A percentile compares a stretch with the other conserved stretches of the same genome.
Conservation (phyloP, 2,888 invertebrate species). For the Drosophila putrida region DNA sequence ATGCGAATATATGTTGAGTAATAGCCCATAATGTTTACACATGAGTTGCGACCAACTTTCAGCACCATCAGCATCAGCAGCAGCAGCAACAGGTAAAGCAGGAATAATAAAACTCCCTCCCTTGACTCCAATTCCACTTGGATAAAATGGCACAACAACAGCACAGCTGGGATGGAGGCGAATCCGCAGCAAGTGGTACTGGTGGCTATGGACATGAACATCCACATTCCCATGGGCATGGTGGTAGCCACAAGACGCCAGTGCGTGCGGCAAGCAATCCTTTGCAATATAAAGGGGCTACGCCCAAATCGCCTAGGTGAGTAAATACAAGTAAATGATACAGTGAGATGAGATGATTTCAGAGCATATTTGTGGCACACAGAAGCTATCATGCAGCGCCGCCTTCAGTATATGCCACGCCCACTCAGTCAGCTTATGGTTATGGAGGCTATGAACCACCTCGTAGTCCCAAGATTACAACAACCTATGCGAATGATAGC, state of each 20-base stretch:
- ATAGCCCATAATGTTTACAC: slow-evolving; percentile 77
- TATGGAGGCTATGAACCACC: slow-evolving; percentile 80
- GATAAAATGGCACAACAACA: slow-evolving; percentile 73
- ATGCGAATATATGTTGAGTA: slow-evolving; percentile 53
- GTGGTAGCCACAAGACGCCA: slow-evolving; percentile 63
- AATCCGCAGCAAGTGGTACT: slow-evolving; percentile 30
- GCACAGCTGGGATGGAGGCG: slow-evolving; percentile 78
- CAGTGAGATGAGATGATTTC: not conserved
- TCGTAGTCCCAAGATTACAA: slow-evolving; percentile 85
- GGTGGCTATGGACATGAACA: slow-evolving; percentile 42
- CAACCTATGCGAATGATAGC: slow-evolving; percentile 84
- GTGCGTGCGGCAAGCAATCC: slow-evolving; percentile 78
- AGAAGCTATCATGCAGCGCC: slow-evolving; percentile 61
- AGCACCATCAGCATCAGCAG: slow-evolving; percentile 46
- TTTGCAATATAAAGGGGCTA: slow-evolving; percentile 79
- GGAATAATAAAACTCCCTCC: not conserved
- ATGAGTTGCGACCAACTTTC: slow-evolving; percentile 69
- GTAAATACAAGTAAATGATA: slow-evolving; percentile 10
- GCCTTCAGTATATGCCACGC: slow-evolving; percentile 58
- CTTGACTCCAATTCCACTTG: slow-evolving; percentile 15
- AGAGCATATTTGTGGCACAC: not conserved
- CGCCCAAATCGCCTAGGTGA: slow-evolving; percentile 84
- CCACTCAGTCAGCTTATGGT: slow-evolving; percentile 39
- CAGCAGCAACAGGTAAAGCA: slow-evolving; percentile 21
- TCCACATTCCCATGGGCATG: slow-evolving; percentile 42